Evolutionary conservation across 1,140 invertebrate species (phyloP).

Genomic region (Heterodera schachtii): DNA sequence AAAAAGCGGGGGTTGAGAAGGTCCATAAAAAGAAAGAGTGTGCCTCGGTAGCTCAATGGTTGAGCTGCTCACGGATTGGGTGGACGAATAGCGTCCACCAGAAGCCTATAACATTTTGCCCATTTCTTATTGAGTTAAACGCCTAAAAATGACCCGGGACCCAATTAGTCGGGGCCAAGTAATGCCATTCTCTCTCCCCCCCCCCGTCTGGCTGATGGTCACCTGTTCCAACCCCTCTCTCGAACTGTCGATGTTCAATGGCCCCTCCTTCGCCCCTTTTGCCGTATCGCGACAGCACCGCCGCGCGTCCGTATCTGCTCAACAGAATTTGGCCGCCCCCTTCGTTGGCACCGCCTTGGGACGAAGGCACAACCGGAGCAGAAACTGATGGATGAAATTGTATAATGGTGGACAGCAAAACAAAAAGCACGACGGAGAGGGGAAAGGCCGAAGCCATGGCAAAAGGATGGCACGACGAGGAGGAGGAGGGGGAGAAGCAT

Average conservation of each 20-base stretch:
- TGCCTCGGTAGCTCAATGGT: no score
- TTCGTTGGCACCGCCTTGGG: neutral
- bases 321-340: slow-evolving; percentile 1
- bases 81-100: no score
- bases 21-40: no score
- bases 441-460: no score
- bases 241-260: neutral
- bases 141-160: neutral
- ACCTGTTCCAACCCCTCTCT: neutral
- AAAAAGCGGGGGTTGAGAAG: no score
- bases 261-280: slow-evolving; percentile 6
- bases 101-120: no score
- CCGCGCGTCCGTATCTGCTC: slow-evolving; percentile 27
- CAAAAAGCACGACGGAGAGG: neutral
- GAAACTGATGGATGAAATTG: neutral
- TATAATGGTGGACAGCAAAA: neutral
- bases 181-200: neutral
- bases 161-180: no score
- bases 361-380: neutral
- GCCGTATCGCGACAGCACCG: slow-evolving; percentile 24
- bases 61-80: no score
- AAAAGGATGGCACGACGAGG: no score
- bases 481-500: neutral
- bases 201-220: neutral
- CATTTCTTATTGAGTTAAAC: no score